Base-by-base conservation (phyloP, 2,888 invertebrate genomes). In the Gymnocheta viridis region DNA sequence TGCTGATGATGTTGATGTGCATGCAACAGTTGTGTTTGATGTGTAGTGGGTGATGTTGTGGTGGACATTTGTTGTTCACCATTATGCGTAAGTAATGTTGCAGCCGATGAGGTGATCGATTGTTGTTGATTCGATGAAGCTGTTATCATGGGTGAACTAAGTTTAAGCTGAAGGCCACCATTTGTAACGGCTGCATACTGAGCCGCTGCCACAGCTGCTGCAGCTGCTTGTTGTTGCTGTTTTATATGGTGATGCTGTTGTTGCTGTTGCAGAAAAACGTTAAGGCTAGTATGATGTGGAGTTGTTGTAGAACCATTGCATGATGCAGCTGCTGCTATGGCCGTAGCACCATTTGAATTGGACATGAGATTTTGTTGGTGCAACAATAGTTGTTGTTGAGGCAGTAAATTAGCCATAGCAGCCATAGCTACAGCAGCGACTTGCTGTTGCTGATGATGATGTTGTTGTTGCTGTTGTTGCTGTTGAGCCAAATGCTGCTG, bases 361-460 rank as follows among this genome's bases (percentile, higher is more conserved):
- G 90, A 89, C 72, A 91, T 86, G 83, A 91, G 85, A 87, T 88
- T 91, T 86, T 90, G 91, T 87, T 89, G 90, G 88, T 88, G 89
- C 87, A 88, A 88, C 87, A 89, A 86, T 87, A 90, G 86, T 79
- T 89, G 91, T 77, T 91, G 90, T 81, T 90, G 90, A 82, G 90
- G 86, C 87, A 91, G 88, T 89, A 91, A 90, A 88, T 91, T 91
- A 82, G 91, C 91, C 91, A 91, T 91, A 12, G 91, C 91, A 24
- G 91, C 91, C 91, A 91, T 91, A 19, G 91, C 91, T 70, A 90
- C 91, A 64, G 91, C 91, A 17, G 91, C 91, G 35, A 89, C 91
- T 6, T 88, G 88, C 1, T 88, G 87, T 0, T 88, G 88, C 19
- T 90, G 88, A 87, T 85, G 89, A 7, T 85, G 85, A 14, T 88